Evolutionary conservation across 1,140 invertebrate genomes (phyloP).

Genomic region (Pectinophora gossypiella): DNA sequence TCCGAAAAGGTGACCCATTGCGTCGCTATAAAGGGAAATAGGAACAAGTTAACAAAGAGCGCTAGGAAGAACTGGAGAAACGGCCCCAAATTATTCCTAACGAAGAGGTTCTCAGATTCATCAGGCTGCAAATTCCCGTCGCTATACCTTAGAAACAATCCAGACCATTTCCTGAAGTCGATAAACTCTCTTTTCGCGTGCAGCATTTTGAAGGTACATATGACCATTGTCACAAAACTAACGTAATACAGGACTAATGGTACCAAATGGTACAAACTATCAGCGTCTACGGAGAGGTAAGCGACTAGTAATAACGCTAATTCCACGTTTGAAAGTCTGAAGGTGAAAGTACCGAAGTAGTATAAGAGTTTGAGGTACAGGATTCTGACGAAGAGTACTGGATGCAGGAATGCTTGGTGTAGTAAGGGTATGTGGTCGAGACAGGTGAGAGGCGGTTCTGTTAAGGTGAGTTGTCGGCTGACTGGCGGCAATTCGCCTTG

Average conservation of each 20-base stretch:
- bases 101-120: constrained; percentile 87
- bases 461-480: constrained; percentile 82
- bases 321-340: constrained; percentile 78
- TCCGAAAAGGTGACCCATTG: constrained; percentile 89
- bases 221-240: constrained; percentile 83
- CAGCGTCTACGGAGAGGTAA: constrained; percentile 81
- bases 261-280: constrained; percentile 80
- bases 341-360: constrained; percentile 75
- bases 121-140: constrained; percentile 82
- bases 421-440: constrained; percentile 82
- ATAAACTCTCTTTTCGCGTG: constrained; percentile 83
- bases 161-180: constrained; percentile 87
- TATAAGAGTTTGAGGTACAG: constrained; percentile 82
- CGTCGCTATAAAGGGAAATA: constrained; percentile 85
- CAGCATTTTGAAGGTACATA: constrained; percentile 87
- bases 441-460: constrained; percentile 78
- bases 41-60: constrained; percentile 83
- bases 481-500: constrained; percentile 86
- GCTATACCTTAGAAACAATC: constrained; percentile 83
- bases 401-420: constrained; percentile 83
- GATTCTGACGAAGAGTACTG: constrained; percentile 80
- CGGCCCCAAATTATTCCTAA: constrained; percentile 87
- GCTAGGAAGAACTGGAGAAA: constrained; percentile 87
- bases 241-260: constrained; percentile 83
- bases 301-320: constrained; percentile 80